Base-by-base conservation (phyloP, 53 echinoderm and acorn worm species). In the Stichopus horrens region DNA sequence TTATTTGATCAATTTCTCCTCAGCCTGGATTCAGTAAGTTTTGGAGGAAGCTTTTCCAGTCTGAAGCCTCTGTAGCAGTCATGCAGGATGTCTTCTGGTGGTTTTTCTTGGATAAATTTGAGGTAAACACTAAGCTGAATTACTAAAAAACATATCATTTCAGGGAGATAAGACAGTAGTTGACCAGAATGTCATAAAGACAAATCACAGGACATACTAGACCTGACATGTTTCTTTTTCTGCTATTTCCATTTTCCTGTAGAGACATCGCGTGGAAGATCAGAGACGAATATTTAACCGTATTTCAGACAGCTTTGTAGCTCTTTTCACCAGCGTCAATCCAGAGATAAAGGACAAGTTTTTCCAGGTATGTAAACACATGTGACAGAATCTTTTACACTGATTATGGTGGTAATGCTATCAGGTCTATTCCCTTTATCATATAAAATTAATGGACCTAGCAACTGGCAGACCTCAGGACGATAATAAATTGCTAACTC, bases 71-170 rank as follows among this genome's bases (percentile, higher is more conserved):
- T 5, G 94, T 96, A 4, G 99, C 99, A 81, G 99, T 99, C 86
- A 94, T 99, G 94, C 94, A 95, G 20, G 99, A 99, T 71, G 80
- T 92, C 56, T 99, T 99, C 90, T 99, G 99, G 99, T 99, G 99
- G 99, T 83, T 99, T 90, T 99, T 99, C 74, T 37, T 99, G 7
- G 96, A 96, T 57, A 91, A 88, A 37, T 96, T 91, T 92, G 94
- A 99, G 96, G 99, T 99, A 75, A 83, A 14, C 37, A 37, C 37
- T 2, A 1, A 37, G 1, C 37, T 37, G 37, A 37, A 37, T 37
- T 37, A 37, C 37, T 37, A 37, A 37, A 37, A 37, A 37, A 37
- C 1, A 1, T 37, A 37, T 37, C 37, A 37, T 37, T 37, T 2
- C 2, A 37, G 37, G 37, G 37, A 37, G 37, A 37, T 37, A 37